Conservation (phyloP, 2,797 vertebrate species). For the Ambastaia sidthimunki region DNA sequence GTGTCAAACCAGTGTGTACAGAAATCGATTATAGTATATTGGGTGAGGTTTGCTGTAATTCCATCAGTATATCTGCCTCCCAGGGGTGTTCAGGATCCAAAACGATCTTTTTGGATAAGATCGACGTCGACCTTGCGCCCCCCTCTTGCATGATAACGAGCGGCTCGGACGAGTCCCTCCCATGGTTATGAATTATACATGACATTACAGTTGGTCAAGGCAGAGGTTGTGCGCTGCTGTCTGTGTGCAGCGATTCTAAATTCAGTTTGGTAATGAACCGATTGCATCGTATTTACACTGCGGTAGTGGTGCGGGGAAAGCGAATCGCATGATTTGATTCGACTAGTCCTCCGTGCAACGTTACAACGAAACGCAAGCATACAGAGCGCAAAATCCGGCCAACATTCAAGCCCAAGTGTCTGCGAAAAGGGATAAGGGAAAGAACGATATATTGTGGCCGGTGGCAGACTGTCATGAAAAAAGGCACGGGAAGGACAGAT, state of each 20-base stretch:
- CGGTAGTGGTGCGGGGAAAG: neutral
- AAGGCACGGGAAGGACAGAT: neutral
- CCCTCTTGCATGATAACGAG: conserved; percentile 73
- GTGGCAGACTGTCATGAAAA: conserved; percentile 27
- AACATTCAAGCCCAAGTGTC: neutral
- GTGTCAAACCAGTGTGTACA: neutral
- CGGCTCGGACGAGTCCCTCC: conserved; percentile 71
- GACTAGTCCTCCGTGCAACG: neutral
- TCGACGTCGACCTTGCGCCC: conserved; percentile 70
- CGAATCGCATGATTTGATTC: neutral
- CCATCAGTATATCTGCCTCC: neutral
- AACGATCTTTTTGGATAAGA: conserved; percentile 63
- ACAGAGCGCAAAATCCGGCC: neutral
- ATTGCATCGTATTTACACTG: neutral
- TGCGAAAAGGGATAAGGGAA: neutral
- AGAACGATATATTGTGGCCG: neutral
- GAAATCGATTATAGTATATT: no score
- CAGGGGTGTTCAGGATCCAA: conserved; percentile 36
- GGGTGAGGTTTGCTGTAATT: neutral
- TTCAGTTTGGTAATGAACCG: neutral
- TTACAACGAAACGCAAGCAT: neutral
- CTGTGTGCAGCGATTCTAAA: conserved; percentile 5
- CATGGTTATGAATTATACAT: conserved; percentile 76
- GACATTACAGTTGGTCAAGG: conserved; percentile 42
- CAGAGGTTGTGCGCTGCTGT: conserved; percentile 46